Evolutionary conservation across 2,797 vertebrate genomes (phyloP).

Genomic region (Hydrophis major): DNA sequence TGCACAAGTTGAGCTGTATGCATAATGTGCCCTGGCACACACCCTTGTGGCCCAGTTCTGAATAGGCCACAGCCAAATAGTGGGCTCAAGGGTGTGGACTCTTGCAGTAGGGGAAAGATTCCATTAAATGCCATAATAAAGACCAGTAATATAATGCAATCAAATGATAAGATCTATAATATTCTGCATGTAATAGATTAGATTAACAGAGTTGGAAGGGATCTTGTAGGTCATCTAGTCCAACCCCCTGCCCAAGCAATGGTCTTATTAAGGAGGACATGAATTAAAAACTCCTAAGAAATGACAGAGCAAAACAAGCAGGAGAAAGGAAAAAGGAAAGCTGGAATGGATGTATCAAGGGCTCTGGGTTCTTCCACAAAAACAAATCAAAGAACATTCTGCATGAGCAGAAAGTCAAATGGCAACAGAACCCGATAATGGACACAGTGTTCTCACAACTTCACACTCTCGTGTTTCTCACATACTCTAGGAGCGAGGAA

Average conservation of each 20-base stretch:
- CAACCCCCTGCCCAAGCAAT: too few species aligned
- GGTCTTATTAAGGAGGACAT: too few species aligned
- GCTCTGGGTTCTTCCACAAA: not conserved
- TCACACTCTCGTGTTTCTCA: not conserved
- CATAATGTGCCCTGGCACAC: not conserved
- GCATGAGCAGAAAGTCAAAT: not conserved
- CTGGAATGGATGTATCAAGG: not conserved
- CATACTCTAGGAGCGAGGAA: not conserved
- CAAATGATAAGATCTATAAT: not conserved
- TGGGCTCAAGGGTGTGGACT: not conserved
- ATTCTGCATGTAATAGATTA: not conserved
- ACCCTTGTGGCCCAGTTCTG: not conserved
- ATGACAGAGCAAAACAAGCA: not conserved
- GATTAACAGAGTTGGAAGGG: too few species aligned
- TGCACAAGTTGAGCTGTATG: not conserved
- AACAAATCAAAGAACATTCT: not conserved
- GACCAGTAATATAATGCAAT: not conserved
- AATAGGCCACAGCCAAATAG: not conserved
- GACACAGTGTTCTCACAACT: not conserved
- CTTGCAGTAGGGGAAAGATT: not conserved
- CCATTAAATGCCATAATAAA: conserved; percentile 31
- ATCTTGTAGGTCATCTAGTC: too few species aligned
- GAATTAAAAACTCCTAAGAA: not conserved
- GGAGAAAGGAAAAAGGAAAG: too few species aligned
- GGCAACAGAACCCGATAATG: not conserved